Percentiles rank a stretch among this genome's conserved stretches.
Evolutionary conservation across 1,140 invertebrate genomes (phyloP).

Genomic region (Ostrea edulis): DNA sequence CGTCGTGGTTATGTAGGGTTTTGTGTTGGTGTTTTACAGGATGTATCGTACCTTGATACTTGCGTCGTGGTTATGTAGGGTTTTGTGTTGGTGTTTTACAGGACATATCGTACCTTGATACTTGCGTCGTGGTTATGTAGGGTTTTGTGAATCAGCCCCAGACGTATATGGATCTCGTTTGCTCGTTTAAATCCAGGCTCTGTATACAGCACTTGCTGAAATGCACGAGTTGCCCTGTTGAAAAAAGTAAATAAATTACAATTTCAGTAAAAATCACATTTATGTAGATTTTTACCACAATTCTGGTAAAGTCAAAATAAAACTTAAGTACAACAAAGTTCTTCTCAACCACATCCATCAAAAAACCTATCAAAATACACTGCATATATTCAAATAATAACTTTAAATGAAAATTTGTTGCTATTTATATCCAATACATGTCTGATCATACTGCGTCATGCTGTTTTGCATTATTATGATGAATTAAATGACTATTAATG

Average conservation of each 20-base stretch:
- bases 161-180: constrained; percentile 94
- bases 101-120: constrained; percentile 86
- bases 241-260: constrained; percentile 63
- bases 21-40: too few species aligned
- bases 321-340: background rate
- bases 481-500: too few species aligned
- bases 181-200: constrained; percentile 92
- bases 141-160: constrained; percentile 96
- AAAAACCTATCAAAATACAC: too few species aligned
- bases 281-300: background rate
- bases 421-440: too few species aligned
- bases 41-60: constrained; percentile 83
- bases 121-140: constrained; percentile 91
- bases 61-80: too few species aligned
- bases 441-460: too few species aligned
- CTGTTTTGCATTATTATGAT: too few species aligned
- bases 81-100: too few species aligned
- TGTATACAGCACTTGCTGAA: constrained; percentile 94
- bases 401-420: too few species aligned
- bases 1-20: too few species aligned
- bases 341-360: background rate
- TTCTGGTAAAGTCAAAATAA: background rate
- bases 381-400: too few species aligned
- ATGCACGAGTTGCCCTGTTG: constrained; percentile 91
- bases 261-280: background rate